Evolutionary conservation across 2,797 vertebrate species (phyloP).

Genomic region (Spinus olivaceus): DNA sequence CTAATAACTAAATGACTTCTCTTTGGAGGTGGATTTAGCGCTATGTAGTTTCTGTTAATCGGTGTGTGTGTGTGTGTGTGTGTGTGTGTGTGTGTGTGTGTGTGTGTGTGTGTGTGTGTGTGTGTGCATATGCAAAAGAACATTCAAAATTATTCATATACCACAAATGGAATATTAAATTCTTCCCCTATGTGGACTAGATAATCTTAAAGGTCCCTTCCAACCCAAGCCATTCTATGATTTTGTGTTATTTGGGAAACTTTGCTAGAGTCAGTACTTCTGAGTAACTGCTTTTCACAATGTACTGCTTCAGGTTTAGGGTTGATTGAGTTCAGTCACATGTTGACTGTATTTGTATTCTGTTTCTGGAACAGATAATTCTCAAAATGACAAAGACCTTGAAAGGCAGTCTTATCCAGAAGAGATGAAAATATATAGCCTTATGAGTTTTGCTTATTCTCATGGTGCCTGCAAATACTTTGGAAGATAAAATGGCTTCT

Average conservation of each 20-base stretch:
- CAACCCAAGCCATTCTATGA: background rate
- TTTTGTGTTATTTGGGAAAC: background rate
- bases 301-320: background rate
- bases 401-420: background rate
- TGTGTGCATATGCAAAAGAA: background rate
- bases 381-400: background rate
- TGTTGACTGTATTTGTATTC: background rate
- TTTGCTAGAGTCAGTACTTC: background rate
- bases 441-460: background rate
- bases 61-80: background rate
- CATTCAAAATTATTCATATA: background rate
- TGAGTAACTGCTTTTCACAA: background rate
- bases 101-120: background rate
- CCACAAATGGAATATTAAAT: background rate
- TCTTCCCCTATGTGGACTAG: background rate
- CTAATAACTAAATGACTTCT: background rate
- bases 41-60: background rate
- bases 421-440: background rate
- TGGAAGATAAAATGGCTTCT: background rate
- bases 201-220: background rate
- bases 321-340: background rate
- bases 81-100: background rate
- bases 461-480: background rate
- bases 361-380: background rate
- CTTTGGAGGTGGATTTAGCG: background rate